Evolutionary conservation across 1,140 invertebrate species (phyloP).

Genomic region (Camponotus vicinus): DNA sequence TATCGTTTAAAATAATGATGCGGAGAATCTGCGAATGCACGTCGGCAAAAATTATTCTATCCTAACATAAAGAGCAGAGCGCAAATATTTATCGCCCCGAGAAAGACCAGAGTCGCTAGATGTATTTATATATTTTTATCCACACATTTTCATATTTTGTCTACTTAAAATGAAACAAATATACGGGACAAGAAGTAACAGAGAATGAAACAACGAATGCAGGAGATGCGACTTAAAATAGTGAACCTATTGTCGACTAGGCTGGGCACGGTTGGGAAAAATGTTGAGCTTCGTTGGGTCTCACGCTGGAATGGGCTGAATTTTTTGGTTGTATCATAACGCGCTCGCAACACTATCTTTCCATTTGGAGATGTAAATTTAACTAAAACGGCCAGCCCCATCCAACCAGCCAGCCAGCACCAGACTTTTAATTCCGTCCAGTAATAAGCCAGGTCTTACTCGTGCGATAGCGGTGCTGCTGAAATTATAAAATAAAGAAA

Average conservation of each 20-base stretch:
- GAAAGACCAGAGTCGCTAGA: slow-evolving; percentile 8
- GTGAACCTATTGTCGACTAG: slow-evolving; percentile 1
- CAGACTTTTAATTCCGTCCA: slow-evolving; percentile 42
- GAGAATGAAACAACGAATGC: slow-evolving; percentile 4
- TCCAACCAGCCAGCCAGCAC: not conserved
- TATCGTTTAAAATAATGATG: slow-evolving; percentile 11
- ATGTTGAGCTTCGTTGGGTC: slow-evolving; percentile 39
- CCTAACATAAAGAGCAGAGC: not conserved
- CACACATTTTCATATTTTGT: slow-evolving; percentile 30
- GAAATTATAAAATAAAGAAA: slow-evolving; percentile 60
- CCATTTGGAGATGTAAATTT: slow-evolving; percentile 57
- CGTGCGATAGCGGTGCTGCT: slow-evolving; percentile 34
- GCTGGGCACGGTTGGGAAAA: slow-evolving; percentile 16
- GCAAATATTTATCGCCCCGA: slow-evolving; percentile 39
- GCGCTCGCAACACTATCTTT: slow-evolving; percentile 43
- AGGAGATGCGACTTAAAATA: slow-evolving; percentile 9
- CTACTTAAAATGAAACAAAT: slow-evolving; percentile 10
- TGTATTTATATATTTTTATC: not conserved
- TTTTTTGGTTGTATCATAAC: slow-evolving; percentile 26
- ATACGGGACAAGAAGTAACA: not conserved
- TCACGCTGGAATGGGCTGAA: not conserved
- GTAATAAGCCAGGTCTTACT: slow-evolving; percentile 34
- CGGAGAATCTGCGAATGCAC: not conserved
- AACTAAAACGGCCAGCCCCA: not conserved
- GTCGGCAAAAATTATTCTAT: slow-evolving; percentile 38